phyloP scores from a whole-genome alignment of 2,113 vertebrate genomes.

The Salvator merianae region DNA sequence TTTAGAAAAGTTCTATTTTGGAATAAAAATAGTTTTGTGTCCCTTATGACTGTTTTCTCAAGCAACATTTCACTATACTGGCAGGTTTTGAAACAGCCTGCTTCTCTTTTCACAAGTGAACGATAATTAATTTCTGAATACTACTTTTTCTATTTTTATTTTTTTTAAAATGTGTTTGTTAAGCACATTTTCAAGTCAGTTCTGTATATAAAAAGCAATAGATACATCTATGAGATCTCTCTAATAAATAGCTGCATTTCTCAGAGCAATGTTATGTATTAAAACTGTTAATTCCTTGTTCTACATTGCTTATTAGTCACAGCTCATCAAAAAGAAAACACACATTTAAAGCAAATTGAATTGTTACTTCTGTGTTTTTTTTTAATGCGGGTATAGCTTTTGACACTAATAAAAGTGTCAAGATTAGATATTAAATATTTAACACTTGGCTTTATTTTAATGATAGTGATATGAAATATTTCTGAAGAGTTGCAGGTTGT shows the following conservation, averaged over 20 bases:
- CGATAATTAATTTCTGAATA: not conserved
- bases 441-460: not conserved
- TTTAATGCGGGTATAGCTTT: not conserved
- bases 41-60: not conserved
- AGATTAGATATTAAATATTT: constrained; percentile 3
- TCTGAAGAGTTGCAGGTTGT: not conserved
- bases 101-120: not conserved
- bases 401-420: not conserved
- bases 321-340: not conserved
- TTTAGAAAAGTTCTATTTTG: not conserved
- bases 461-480: not conserved
- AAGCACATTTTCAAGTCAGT: not conserved
- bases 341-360: not conserved
- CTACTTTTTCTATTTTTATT: not conserved
- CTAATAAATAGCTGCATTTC: not conserved
- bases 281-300: not conserved
- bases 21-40: not conserved
- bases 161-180: not conserved
- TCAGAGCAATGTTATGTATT: not conserved
- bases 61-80: not conserved
- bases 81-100: not conserved
- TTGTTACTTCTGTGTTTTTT: not conserved
- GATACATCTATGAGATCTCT: too few relatives aligned
- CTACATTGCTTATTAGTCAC: not conserved
- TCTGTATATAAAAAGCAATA: not conserved